These are phyloP conservation scores for Indri indri DNA, from an alignment of 2,113 vertebrate genomes.

Conservation along the genomic window DNA sequence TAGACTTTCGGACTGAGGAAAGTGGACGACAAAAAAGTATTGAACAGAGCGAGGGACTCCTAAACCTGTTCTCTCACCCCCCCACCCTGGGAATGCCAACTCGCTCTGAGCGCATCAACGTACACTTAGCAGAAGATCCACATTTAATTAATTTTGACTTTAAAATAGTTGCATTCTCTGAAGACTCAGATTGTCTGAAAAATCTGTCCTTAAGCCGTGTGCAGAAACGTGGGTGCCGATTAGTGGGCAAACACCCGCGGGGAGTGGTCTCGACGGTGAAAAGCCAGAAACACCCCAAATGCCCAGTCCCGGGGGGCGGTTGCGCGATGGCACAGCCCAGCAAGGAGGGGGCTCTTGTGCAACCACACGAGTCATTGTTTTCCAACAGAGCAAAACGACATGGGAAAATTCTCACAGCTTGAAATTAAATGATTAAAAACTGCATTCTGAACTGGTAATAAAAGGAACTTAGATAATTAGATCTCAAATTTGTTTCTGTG, in stretches of 20 bases:
- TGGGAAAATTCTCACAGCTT: constrained; percentile 14
- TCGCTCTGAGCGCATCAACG: background rate
- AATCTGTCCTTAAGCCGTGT: background rate
- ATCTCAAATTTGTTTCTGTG: background rate
- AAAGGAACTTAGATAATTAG: background rate
- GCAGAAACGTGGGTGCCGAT: background rate
- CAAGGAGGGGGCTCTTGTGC: rapidly evolving
- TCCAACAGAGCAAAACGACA: constrained; percentile 26
- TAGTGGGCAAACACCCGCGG: rapidly evolving
- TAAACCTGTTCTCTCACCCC: no score
- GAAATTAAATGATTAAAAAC: constrained; percentile 27
- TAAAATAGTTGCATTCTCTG: background rate
- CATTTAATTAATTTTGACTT: background rate
- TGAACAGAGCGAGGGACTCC: background rate
- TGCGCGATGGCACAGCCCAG: background rate
- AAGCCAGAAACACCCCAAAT: background rate
- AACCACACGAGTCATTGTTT: background rate
- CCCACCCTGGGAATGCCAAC: background rate
- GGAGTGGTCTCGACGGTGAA: rapidly evolving
- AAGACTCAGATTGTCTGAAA: background rate
- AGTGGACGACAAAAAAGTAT: rapidly evolving
- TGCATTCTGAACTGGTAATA: background rate
- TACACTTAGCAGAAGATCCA: background rate
- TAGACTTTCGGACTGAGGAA: background rate
- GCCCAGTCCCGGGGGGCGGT: background rate